These are phyloP conservation scores for Mixornis gularis DNA, from an alignment of 2,113 vertebrate genomes.

Conservation along the genomic window DNA sequence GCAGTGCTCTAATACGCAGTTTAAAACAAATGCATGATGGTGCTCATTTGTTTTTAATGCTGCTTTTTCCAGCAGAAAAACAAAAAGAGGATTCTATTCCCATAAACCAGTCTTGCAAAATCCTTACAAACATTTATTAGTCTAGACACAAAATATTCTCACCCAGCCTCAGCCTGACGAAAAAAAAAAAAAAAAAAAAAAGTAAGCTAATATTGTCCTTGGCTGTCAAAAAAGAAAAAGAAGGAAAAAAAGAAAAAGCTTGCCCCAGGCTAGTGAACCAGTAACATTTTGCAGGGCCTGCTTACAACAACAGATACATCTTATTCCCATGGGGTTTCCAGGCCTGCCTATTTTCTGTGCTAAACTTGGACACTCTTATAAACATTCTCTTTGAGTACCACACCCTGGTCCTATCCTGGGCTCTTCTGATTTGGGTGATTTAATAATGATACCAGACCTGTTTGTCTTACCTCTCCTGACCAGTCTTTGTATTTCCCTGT, in stretches of 20 bases:
- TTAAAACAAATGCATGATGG: slow-evolving; percentile 57
- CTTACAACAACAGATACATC: slow-evolving; percentile 41
- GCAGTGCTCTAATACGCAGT: slow-evolving; percentile 44
- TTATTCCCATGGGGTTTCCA: not conserved
- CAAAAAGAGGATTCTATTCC: slow-evolving; percentile 47
- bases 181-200: not conserved
- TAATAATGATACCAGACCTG: not conserved
- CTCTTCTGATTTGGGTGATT: not conserved
- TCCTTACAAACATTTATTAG: slow-evolving; percentile 52
- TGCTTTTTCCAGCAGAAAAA: slow-evolving; percentile 43
- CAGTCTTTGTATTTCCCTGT: not conserved
- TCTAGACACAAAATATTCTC: slow-evolving; percentile 61
- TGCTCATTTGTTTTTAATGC: slow-evolving; percentile 53
- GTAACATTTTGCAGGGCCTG: slow-evolving; percentile 44
- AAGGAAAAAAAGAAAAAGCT: not conserved
- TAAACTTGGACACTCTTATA: slow-evolving; percentile 31
- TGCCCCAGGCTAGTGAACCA: slow-evolving; percentile 41
- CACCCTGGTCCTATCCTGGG: not conserved
- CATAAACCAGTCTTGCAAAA: slow-evolving; percentile 58
- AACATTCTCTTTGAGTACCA: slow-evolving; percentile 19
- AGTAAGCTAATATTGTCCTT: slow-evolving; percentile 23
- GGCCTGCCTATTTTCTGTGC: slow-evolving; percentile 17
- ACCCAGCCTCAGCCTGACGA: not conserved
- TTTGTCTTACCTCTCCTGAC: not conserved
- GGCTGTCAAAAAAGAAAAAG: slow-evolving; percentile 17